Evolutionary conservation across 2,797 vertebrate species (phyloP), one percentile per base, ranked within the genome.

Genomic region (Manis crassicaudata): DNA sequence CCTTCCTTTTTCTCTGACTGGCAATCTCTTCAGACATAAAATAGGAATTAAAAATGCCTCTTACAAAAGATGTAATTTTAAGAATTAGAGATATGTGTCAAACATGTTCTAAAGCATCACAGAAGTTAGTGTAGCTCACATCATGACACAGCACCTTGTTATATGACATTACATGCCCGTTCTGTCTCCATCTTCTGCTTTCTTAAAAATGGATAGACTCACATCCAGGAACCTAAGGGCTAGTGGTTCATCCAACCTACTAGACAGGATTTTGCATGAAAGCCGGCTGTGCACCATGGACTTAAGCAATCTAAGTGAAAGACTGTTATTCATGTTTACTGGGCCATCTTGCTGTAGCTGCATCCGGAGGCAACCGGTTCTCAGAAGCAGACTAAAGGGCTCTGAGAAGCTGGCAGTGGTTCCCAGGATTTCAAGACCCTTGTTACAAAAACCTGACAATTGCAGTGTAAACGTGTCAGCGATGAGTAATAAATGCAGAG

Each of bases 21-120:
- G 10, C 27, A 86, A 18, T 75, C 94, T 91, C 32, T 86, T 56
- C 8, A 75, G 11, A 23, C 27, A 46, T 50, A 83, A 92, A 94
- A 50, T 5, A 32, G 17, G 2, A 11, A 93, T 68, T 54, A 25
- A 88, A 82, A 91, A 17, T 50, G 16, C 10, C 21, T 84, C 5
- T 54, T 60, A 52, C 0, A 17, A 68, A 79, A 70, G 16, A 70
- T 13, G 10, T 3, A 35, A 86, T 32, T 62, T 73, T 50, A 70
- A 87, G 23, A 73, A 73, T 17, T 27, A 40, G 29, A 85, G 7
- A 10, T 90, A 54, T 4, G 4, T 52, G n/a, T 37, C 5, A 8
- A 82, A 85, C 20, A 6, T 2, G 14, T 29, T 90, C 11, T 40
- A 17, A 86, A 91, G n/a, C 54, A 52, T 37, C 20, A 50, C 43